Evolutionary conservation across 2,113 vertebrate genomes (phyloP).

Genomic region (Thalassoma bifasciatum): DNA sequence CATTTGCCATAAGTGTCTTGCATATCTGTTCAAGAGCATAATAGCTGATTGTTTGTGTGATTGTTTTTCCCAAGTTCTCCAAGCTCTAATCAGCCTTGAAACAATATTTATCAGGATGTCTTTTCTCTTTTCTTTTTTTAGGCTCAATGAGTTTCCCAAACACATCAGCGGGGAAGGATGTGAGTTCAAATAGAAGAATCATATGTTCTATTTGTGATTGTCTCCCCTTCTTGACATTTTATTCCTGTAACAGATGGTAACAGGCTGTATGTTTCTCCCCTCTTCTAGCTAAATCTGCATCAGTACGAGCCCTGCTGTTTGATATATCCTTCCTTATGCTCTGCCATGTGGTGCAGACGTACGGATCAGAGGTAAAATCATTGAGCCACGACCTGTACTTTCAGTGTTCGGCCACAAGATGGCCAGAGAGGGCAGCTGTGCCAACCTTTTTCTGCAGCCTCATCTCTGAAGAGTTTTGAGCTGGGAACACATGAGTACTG

Average conservation of each 20-base stretch:
- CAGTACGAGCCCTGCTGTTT: conserved; percentile 93
- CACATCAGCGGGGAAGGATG: conserved; percentile 92
- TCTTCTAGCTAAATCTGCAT: conserved; percentile 90
- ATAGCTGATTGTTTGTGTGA: not conserved
- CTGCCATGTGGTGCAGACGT: conserved; percentile 98
- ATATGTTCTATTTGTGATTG: conserved; percentile 38
- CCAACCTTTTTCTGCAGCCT: not conserved
- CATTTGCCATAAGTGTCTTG: not conserved
- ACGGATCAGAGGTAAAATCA: conserved; percentile 92
- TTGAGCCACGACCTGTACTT: not conserved
- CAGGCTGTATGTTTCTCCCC: conserved; percentile 2
- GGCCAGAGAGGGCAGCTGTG: conserved; percentile 25
- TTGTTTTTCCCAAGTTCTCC: conserved; percentile 62
- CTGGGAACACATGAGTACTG: not conserved
- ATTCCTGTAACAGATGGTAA: conserved; percentile 2
- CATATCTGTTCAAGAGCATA: not conserved
- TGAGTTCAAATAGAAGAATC: conserved; percentile 81
- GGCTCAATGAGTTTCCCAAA: conserved; percentile 97
- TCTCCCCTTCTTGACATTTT: not conserved
- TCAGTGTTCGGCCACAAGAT: conserved; percentile 31
- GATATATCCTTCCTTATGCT: conserved; percentile 99
- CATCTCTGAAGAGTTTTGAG: not conserved
- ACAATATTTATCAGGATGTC: not conserved
- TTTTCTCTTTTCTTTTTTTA: conserved; percentile 48
- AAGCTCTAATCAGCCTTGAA: conserved; percentile 66